Evolutionary conservation across 2,113 vertebrate species (phyloP), one percentile per base, ranked within the genome.

Genomic region (Pedetes capensis): DNA sequence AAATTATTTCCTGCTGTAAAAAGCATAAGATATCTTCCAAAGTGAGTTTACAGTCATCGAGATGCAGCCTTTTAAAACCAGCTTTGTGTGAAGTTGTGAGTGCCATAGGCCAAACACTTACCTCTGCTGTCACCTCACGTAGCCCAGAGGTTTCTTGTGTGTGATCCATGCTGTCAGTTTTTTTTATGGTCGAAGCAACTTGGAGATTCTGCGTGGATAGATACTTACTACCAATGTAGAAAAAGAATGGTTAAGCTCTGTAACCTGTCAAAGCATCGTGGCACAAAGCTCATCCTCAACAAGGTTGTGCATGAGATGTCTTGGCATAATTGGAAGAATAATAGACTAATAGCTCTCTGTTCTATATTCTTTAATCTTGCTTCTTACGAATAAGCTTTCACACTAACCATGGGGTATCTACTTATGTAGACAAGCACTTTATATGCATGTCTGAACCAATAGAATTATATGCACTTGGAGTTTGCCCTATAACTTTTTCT

Each of bases 401-500:
- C 80, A 8, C 92, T 97, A 91, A 90, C n/a, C 18, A 89, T 81
- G 47, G 13, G 14, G 12, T 13, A 10, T 0, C 42, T 68, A 42
- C 81, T 74, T 72, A 6, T 2, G 16, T 55, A 82, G 32, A 11
- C 79, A 44, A 55, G 17, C 71, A 42, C 12, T 74, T 78, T 49
- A 5, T 71, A 25, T 87, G 92, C 69, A 27, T 3, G 14, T 82
- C 87, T 87, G 23, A 96, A 57, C 94, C 51, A 0, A 4, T 20
- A 11, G 12, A 11, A 69, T 91, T 68, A n/a, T 75, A 75, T 80
- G 76, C 53, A 5, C 29, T 0, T 55, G 12, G 42, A 32, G 94
- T 37, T 25, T 80, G 75, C 25, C 11, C 66, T 63, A n/a, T 92
- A 47, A 53, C n/a, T 90, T 91, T 90, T 91, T 79, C 97, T 98